A percentile compares a stretch with the other conserved stretches of the same genome.
These are phyloP conservation scores for Tetragnatha versicolor DNA, from an alignment of 1,140 invertebrate species.

Conservation along the genomic window DNA sequence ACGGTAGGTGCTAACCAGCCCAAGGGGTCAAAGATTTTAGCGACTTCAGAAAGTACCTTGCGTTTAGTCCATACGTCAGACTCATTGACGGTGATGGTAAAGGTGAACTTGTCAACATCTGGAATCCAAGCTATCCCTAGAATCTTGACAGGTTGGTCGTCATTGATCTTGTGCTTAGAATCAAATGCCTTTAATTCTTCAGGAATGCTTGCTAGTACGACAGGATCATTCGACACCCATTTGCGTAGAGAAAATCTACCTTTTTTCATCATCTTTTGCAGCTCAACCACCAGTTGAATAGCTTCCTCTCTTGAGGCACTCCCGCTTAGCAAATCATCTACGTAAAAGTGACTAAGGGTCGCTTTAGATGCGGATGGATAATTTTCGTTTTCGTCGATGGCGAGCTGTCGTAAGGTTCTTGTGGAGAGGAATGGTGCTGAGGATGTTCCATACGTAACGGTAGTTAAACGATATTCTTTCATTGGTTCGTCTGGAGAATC, in stretches of 20 bases:
- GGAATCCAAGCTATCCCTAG: conserved; percentile 54
- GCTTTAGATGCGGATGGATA: conserved; percentile 54
- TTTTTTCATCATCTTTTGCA: conserved; percentile 27
- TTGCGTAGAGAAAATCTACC: conserved; percentile 62
- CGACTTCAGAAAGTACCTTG: conserved; percentile 59
- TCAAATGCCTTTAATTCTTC: neutral
- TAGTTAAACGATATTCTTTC: conserved; percentile 59
- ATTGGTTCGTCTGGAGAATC: conserved; percentile 56
- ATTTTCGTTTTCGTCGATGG: conserved; percentile 55
- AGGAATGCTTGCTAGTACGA: neutral
- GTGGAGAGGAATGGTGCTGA: conserved; percentile 61
- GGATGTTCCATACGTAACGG: conserved; percentile 62
- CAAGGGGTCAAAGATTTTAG: conserved; percentile 62
- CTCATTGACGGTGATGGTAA: neutral
- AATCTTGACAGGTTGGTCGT: conserved; percentile 32
- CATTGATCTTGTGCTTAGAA: neutral
- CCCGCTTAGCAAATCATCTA: conserved; percentile 59
- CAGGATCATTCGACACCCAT: conserved; percentile 61
- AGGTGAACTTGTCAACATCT: conserved; percentile 28
- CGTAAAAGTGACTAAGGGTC: conserved; percentile 56
- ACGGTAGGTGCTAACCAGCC: conserved; percentile 62
- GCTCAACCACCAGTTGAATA: neutral
- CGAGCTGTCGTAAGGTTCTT: conserved; percentile 59
- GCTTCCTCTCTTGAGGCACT: neutral
- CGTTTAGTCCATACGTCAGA: conserved; percentile 57